Conservation (phyloP, 2,797 vertebrate genomes). For the Poecilia picta region DNA sequence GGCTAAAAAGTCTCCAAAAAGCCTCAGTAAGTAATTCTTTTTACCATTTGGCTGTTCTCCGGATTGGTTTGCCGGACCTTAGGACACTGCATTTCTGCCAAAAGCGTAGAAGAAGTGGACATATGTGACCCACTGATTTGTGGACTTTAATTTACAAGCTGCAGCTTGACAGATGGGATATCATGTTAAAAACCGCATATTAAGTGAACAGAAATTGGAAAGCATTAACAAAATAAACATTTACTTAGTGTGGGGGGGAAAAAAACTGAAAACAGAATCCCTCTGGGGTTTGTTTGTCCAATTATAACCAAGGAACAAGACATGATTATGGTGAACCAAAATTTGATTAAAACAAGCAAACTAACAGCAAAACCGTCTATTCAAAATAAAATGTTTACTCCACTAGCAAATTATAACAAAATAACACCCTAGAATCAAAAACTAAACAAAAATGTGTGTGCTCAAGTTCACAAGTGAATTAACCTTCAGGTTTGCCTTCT, state of each 20-base stretch:
- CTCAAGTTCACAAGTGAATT: not conserved
- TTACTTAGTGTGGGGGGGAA: not conserved
- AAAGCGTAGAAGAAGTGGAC: slow-evolving; percentile 6
- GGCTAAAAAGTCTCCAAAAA: not conserved
- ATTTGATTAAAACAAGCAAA: slow-evolving; percentile 16
- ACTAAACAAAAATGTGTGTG: not conserved
- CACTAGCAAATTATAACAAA: slow-evolving; percentile 14
- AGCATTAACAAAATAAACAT: slow-evolving; percentile 24
- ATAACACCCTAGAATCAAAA: slow-evolving; percentile 4
- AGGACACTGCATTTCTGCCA: not conserved
- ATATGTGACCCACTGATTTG: slow-evolving; percentile 16
- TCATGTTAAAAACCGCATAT: slow-evolving; percentile 12
- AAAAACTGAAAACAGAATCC: slow-evolving; percentile 9
- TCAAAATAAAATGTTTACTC: slow-evolving; percentile 13
- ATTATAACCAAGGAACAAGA: slow-evolving; percentile 20
- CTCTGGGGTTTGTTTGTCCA: slow-evolving; percentile 19
- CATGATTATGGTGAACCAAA: slow-evolving; percentile 14
- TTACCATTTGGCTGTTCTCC: not conserved
- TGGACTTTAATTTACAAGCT: slow-evolving; percentile 8
- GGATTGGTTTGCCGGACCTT: slow-evolving; percentile 1
- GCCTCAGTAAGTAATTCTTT: not conserved
- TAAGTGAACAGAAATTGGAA: slow-evolving; percentile 18
- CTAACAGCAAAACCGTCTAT: slow-evolving; percentile 3
- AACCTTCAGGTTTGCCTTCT: not conserved
- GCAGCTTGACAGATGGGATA: slow-evolving; percentile 6